Percentiles rank a stretch among this genome's conserved stretches.
phyloP scores from a whole-genome alignment of 1,140 invertebrate species.

The Scaptodrosophila lebanonensis region DNA sequence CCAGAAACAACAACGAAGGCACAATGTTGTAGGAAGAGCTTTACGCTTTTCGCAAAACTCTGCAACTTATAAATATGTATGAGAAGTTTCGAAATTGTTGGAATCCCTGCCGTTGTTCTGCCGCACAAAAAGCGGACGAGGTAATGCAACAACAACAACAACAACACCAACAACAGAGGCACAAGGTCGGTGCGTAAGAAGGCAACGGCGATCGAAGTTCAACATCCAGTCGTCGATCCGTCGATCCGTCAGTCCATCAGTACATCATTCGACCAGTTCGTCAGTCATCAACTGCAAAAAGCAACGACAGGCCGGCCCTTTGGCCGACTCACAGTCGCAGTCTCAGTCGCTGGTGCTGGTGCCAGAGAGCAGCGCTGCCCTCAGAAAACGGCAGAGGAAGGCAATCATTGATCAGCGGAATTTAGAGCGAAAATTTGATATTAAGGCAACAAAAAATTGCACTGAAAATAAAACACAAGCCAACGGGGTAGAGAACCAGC shows the following conservation, averaged over 20 bases:
- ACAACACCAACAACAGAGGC: constrained; percentile 24
- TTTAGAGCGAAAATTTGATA: constrained; percentile 74
- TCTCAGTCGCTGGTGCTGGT: no score
- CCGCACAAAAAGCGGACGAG: constrained; percentile 25
- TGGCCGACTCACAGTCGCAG: constrained; percentile 15
- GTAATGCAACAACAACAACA: constrained; percentile 31
- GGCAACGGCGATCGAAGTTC: constrained; percentile 41
- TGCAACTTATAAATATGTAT: constrained; percentile 77
- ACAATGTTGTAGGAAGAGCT: constrained; percentile 52
- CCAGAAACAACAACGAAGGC: neutral
- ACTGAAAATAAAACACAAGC: constrained; percentile 14
- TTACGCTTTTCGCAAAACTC: constrained; percentile 60
- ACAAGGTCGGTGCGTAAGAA: constrained; percentile 62
- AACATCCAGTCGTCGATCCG: constrained; percentile 30
- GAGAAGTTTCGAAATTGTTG: constrained; percentile 75
- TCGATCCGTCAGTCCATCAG: constrained; percentile 23
- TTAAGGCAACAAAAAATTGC: constrained; percentile 54
- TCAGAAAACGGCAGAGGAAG: constrained; percentile 41
- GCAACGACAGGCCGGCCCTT: constrained; percentile 13
- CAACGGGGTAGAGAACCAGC: constrained; percentile 1
- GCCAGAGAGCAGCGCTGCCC: constrained; percentile 14
- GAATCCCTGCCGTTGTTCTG: constrained; percentile 60
- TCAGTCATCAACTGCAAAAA: constrained; percentile 44
- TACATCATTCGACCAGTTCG: constrained; percentile 50
- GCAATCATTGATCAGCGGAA: constrained; percentile 74